Evolutionary conservation across 1,140 invertebrate genomes (phyloP).

Genomic region (Danaus plexippus): DNA sequence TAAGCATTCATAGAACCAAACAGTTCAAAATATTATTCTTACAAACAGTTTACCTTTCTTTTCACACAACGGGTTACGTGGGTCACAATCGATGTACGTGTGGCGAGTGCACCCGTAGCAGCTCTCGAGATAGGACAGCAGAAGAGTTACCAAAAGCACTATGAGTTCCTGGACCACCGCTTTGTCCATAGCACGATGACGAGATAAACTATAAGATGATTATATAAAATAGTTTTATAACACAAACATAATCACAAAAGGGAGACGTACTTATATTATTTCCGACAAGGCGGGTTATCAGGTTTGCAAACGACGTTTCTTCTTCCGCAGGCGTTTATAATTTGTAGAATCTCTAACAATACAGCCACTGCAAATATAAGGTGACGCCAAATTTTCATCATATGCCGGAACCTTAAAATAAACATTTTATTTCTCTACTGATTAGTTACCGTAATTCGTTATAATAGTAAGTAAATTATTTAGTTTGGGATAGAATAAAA

Average conservation of each 20-base stretch:
- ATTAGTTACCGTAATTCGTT: no score
- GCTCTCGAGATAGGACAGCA: constrained; percentile 44
- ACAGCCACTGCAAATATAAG: constrained; percentile 16
- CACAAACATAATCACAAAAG: neutral
- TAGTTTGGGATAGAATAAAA: neutral
- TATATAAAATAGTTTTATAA: neutral
- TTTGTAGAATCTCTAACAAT: constrained; percentile 16
- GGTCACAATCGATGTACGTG: constrained; percentile 26
- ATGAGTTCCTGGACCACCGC: constrained; percentile 40
- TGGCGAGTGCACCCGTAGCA: constrained; percentile 32
- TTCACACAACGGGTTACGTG: constrained; percentile 23
- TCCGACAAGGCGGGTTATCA: constrained; percentile 29
- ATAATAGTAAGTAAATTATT: no score
- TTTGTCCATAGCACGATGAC: constrained; percentile 37
- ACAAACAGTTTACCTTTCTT: constrained; percentile 12
- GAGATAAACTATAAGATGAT: neutral
- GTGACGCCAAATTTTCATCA: constrained; percentile 16
- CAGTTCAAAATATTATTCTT: neutral
- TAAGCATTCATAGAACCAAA: constrained; percentile 1
- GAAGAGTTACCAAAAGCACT: constrained; percentile 38
- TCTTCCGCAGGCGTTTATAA: constrained; percentile 20
- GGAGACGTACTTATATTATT: constrained; percentile 1
- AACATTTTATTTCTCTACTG: neutral
- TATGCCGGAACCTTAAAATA: constrained; percentile 5
- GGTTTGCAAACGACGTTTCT: constrained; percentile 27